Conservation (phyloP, 2,888 invertebrate genomes). For the Unio delphinus region DNA sequence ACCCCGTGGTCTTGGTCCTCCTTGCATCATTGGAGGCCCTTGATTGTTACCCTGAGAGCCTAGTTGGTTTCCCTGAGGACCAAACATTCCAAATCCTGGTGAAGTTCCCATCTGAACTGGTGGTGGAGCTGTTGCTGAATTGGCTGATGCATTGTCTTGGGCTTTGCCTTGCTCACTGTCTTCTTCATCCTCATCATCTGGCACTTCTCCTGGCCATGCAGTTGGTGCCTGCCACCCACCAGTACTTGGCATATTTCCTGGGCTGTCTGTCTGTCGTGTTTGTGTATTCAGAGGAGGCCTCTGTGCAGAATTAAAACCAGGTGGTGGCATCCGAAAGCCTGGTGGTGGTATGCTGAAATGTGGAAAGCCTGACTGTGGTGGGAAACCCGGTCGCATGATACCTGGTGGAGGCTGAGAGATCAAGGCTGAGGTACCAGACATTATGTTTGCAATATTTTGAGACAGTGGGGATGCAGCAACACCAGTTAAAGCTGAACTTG, state of each 20-base stretch:
- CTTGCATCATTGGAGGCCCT: slow-evolving; percentile 18
- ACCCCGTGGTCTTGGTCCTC: slow-evolving; percentile 29
- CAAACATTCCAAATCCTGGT: slow-evolving; percentile 14
- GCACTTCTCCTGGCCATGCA: slow-evolving; percentile 1
- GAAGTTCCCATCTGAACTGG: slow-evolving; percentile 3
- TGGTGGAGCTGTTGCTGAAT: slow-evolving; percentile 12
- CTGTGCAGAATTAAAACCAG: slow-evolving; percentile 29
- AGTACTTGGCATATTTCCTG: not conserved
- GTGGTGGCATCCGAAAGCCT: slow-evolving; percentile 47
- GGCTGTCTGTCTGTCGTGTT: not conserved
- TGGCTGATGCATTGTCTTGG: slow-evolving; percentile 10
- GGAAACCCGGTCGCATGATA: slow-evolving; percentile 43
- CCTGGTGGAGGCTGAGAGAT: slow-evolving; percentile 20
- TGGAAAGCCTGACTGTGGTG: slow-evolving; percentile 26
- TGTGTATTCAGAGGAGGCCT: slow-evolving; percentile 10
- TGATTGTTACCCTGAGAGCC: slow-evolving; percentile 21
- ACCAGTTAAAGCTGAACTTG: slow-evolving; percentile 21
- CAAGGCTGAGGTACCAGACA: slow-evolving; percentile 30
- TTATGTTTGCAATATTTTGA: slow-evolving; percentile 30
- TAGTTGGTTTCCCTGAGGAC: slow-evolving; percentile 14
- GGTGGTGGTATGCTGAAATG: slow-evolving; percentile 45
- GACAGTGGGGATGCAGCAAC: slow-evolving; percentile 17
- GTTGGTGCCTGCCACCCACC: not conserved
- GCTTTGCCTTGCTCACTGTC: slow-evolving; percentile 9
- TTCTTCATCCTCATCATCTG: slow-evolving; percentile 7